A percentile compares a stretch with the other conserved stretches of the same genome.
Conservation (phyloP, 2,113 vertebrate species). For the Ascaphus truei region DNA sequence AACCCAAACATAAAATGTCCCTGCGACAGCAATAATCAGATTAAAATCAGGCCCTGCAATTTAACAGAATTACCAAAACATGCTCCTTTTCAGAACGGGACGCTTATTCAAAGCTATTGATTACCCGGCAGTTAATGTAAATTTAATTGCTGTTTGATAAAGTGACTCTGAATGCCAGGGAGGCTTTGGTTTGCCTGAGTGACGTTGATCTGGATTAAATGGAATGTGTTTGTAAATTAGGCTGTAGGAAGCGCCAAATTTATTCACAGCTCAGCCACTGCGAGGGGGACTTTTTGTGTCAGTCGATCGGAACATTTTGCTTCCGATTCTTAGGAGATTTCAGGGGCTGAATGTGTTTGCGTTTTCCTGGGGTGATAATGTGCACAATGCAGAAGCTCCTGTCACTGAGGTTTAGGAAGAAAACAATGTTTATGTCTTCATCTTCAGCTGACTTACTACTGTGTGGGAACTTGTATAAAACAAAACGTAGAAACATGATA, state of each 20-base stretch:
- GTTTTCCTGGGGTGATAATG: no score
- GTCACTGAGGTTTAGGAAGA: no score
- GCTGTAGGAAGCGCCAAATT: not conserved
- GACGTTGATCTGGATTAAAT: constrained; percentile 20
- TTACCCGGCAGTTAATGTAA: constrained; percentile 23
- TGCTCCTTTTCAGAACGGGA: not conserved
- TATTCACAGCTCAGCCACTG: not conserved
- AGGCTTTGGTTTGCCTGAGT: constrained; percentile 21
- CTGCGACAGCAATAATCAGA: not conserved
- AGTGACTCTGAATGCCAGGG: constrained; percentile 8
- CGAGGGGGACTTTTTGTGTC: not conserved
- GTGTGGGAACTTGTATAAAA: no score
- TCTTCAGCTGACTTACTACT: no score
- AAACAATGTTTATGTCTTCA: no score
- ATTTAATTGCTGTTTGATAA: constrained; percentile 34
- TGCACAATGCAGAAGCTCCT: no score
- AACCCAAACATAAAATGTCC: not conserved
- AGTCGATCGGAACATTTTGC: no score
- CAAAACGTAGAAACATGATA: no score
- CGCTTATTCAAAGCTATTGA: constrained; percentile 13
- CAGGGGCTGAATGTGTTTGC: no score
- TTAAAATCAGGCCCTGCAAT: not conserved
- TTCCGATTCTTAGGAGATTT: no score
- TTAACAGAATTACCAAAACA: not conserved
- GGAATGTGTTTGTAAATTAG: constrained; percentile 24